phyloP scores from a whole-genome alignment of 2,888 invertebrate genomes.

The Eilema caniola region DNA sequence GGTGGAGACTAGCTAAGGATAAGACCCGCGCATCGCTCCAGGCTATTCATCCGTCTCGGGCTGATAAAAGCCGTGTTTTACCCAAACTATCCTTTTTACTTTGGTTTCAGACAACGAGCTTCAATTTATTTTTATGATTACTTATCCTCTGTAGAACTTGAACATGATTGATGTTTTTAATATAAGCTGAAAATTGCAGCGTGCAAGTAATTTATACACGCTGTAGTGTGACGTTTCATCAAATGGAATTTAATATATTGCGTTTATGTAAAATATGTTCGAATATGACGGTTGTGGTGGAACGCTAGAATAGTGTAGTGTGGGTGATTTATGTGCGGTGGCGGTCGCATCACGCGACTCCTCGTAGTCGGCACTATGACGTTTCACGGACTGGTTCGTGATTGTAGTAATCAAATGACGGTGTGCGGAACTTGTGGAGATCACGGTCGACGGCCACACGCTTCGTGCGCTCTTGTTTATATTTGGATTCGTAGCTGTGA shows the following conservation, averaged over 20 bases:
- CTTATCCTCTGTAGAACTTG: conserved; percentile 48
- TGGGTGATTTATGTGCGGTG: conserved; percentile 47
- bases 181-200: conserved; percentile 60
- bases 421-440: conserved; percentile 21
- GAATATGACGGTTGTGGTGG: conserved; percentile 40
- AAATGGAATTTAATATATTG: conserved; percentile 75
- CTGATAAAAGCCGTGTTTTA: conserved; percentile 68
- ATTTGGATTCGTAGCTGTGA: conserved; percentile 40
- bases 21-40: conserved; percentile 58
- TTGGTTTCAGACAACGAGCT: conserved; percentile 53
- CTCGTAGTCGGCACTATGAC: conserved; percentile 11
- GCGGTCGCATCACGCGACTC: conserved; percentile 36
- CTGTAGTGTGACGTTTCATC: conserved; percentile 58
- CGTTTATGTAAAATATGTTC: conserved; percentile 60
- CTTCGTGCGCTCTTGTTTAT: conserved; percentile 43
- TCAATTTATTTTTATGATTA: conserved; percentile 65
- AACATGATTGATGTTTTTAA: conserved; percentile 64
- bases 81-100: conserved; percentile 62
- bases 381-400: conserved; percentile 5
- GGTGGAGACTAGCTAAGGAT: conserved; percentile 42
- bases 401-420: conserved; percentile 8
- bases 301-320: conserved; percentile 34
- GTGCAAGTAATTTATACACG: conserved; percentile 67
- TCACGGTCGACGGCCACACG: conserved; percentile 30
- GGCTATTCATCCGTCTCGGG: conserved; percentile 64